Evolutionary conservation across 2,113 vertebrate genomes (phyloP).

Genomic region (Pionites leucogaster): DNA sequence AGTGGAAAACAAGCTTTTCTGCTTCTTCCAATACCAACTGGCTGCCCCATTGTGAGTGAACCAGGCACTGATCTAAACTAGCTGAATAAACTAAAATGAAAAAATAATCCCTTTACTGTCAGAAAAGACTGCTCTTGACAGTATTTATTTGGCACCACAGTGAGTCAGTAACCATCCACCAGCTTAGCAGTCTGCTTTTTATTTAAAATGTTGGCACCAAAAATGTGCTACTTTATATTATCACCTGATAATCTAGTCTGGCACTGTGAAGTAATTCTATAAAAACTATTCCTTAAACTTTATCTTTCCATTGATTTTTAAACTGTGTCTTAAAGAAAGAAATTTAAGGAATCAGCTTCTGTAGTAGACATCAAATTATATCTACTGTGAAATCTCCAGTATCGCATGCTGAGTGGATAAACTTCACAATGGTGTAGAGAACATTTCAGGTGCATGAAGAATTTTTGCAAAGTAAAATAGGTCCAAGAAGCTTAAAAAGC

Average conservation of each 20-base stretch:
- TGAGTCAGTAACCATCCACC: not conserved
- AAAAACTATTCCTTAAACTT: not conserved
- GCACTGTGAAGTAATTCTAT: not conserved
- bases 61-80: not conserved
- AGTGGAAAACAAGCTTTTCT: not conserved
- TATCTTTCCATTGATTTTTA: not conserved
- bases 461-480: not conserved
- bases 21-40: not conserved
- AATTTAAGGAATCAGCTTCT: not conserved
- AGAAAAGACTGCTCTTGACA: not conserved
- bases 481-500: not conserved
- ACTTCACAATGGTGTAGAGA: not conserved
- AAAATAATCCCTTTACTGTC: not conserved
- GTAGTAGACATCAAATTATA: not conserved
- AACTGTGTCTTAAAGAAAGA: not conserved
- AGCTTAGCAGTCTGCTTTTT: not conserved
- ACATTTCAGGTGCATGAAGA: not conserved
- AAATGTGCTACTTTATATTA: not conserved
- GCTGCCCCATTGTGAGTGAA: not conserved
- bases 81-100: not conserved
- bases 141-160: not conserved
- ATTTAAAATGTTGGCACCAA: not conserved
- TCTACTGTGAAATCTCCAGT: not conserved
- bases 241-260: not conserved
- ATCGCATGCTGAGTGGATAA: accelerated